A percentile compares a stretch with the other conserved stretches of the same genome.
These are phyloP conservation scores for Lycodopsis pacificus DNA, from an alignment of 2,797 vertebrate genomes.

Conservation along the genomic window DNA sequence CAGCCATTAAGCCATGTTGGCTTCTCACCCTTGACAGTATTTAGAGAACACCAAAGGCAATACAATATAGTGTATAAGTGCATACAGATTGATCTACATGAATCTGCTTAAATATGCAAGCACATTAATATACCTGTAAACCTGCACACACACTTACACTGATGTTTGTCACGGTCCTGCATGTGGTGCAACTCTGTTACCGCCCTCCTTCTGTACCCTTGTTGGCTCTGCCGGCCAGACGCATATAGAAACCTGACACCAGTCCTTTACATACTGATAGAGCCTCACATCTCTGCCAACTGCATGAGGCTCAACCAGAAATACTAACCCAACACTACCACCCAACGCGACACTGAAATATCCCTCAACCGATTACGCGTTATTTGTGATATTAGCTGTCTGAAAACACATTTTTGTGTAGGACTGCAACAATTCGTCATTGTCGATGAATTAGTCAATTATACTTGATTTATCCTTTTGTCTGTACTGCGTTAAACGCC, in stretches of 20 bases:
- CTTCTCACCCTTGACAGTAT: conserved; percentile 59
- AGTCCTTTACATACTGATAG: conserved; percentile 64
- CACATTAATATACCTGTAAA: conserved; percentile 14
- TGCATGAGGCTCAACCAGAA: conserved; percentile 53
- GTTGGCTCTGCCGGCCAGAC: conserved; percentile 68
- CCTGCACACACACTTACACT: background rate
- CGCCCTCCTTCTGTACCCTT: conserved; percentile 23
- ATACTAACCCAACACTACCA: conserved; percentile 48
- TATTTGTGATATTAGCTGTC: conserved; percentile 24
- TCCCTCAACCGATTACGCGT: conserved; percentile 18
- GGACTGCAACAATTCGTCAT: background rate
- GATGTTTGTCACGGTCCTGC: conserved; percentile 30
- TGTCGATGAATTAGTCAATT: background rate
- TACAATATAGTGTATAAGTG: background rate
- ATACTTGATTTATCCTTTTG: background rate
- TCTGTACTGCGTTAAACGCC: background rate
- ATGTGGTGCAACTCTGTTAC: conserved; percentile 32
- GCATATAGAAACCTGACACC: conserved; percentile 74
- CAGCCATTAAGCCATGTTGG: conserved; percentile 68
- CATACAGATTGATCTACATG: background rate
- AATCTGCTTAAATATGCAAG: background rate
- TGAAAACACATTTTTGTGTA: background rate
- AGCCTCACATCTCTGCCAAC: conserved; percentile 65
- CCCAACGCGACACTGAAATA: conserved; percentile 36
- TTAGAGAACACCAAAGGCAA: conserved; percentile 42